Conservation (phyloP, 2,888 invertebrate species). For the Pheosia tremula region DNA sequence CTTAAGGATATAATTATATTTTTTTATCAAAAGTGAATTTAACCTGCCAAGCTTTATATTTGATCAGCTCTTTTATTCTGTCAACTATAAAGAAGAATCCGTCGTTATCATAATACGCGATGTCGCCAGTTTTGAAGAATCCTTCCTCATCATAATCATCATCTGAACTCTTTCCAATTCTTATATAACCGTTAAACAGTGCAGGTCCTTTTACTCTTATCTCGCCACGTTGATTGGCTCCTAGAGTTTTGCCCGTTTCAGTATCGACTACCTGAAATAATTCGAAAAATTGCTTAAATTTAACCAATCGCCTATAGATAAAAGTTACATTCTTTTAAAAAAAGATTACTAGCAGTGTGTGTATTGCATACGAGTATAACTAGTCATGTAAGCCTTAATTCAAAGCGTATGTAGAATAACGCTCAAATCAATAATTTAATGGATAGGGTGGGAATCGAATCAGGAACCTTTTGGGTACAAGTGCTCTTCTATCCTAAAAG, state of each 20-base stretch:
- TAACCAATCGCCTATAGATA: too few species aligned
- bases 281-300: not conserved
- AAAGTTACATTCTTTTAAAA: too few species aligned
- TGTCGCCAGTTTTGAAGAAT: slow-evolving; percentile 66
- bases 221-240: slow-evolving; percentile 62
- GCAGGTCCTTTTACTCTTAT: slow-evolving; percentile 59
- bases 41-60: slow-evolving; percentile 70
- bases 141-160: slow-evolving; percentile 62
- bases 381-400: too few species aligned
- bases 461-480: too few species aligned
- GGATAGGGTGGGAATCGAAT: too few species aligned
- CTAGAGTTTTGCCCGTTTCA: slow-evolving; percentile 56
- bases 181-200: slow-evolving; percentile 65
- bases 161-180: slow-evolving; percentile 40
- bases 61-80: slow-evolving; percentile 70
- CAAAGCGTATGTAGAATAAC: too few species aligned
- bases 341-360: too few species aligned
- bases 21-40: slow-evolving; percentile 16
- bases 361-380: too few species aligned
- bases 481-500: too few species aligned
- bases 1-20: too few species aligned
- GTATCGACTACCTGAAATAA: slow-evolving; percentile 59
- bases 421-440: too few species aligned
- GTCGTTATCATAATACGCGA: slow-evolving; percentile 67
- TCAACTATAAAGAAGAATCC: slow-evolving; percentile 66